phyloP scores from a whole-genome alignment of 2,888 invertebrate genomes.

The Xylota sylvarum region DNA sequence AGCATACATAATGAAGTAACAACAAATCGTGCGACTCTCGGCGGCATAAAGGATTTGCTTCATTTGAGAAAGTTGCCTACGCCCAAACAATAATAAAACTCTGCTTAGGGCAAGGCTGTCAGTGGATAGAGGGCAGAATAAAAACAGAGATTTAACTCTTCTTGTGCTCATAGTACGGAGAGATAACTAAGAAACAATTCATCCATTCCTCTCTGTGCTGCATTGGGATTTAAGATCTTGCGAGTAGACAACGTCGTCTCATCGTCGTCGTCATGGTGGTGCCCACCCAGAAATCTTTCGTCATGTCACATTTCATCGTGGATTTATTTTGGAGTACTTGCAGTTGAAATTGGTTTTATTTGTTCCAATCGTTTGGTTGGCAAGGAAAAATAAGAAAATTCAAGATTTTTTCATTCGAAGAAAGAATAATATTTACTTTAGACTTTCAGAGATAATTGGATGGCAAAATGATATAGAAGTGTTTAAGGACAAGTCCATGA shows the following conservation, averaged over 20 bases:
- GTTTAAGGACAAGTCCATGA: not conserved
- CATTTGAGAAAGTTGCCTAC: conserved; percentile 55
- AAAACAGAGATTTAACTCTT: conserved; percentile 13
- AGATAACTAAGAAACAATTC: conserved; percentile 37
- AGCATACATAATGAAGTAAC: not conserved
- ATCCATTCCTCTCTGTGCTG: conserved; percentile 51
- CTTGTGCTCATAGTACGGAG: not conserved
- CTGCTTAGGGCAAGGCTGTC: conserved; percentile 41
- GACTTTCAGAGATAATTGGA: conserved; percentile 10
- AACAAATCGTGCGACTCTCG: conserved; percentile 45
- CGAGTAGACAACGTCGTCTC: conserved; percentile 47
- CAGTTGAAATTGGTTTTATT: conserved; percentile 45
- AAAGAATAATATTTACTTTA: conserved; percentile 18
- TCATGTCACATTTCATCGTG: conserved; percentile 60
- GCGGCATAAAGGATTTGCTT: conserved; percentile 39
- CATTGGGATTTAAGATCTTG: conserved; percentile 46
- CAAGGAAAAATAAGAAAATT: not conserved
- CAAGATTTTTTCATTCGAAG: not conserved
- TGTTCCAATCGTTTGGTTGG: not conserved
- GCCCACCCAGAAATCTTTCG: conserved; percentile 73
- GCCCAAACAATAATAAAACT: conserved; percentile 49
- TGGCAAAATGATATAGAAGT: not conserved
- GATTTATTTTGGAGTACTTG: conserved; percentile 63
- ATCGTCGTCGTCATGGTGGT: conserved; percentile 31
- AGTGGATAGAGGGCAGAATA: conserved; percentile 1